These are phyloP conservation scores for Laothoe populi DNA, from an alignment of 2,888 invertebrate species.

Conservation along the genomic window DNA sequence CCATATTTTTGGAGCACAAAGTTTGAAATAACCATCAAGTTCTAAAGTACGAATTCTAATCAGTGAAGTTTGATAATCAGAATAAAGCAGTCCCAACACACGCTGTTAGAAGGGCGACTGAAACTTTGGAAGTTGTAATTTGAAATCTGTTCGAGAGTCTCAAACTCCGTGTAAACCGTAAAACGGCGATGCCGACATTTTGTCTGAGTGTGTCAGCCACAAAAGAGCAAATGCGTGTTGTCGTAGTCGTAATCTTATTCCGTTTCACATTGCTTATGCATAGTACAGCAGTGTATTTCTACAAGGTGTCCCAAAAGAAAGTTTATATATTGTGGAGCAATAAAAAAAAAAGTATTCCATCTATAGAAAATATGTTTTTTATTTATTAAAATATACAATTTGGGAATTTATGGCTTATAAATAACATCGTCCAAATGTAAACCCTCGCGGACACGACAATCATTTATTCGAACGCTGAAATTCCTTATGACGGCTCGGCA, in stretches of 20 bases:
- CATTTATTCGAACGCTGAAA: no score
- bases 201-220: background rate
- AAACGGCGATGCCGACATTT: constrained; percentile 23
- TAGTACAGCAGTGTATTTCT: no score
- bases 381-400: no score
- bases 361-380: no score
- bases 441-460: no score
- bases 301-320: no score
- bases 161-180: constrained; percentile 31
- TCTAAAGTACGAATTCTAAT: constrained; percentile 16
- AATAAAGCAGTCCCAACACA: constrained; percentile 23
- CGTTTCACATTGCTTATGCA: background rate
- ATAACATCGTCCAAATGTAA: no score
- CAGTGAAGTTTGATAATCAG: constrained; percentile 21
- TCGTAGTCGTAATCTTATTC: background rate
- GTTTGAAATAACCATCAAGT: constrained; percentile 20
- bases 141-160: constrained; percentile 17
- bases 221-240: background rate
- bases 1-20: background rate
- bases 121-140: constrained; percentile 27
- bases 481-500: no score
- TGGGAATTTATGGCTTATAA: no score
- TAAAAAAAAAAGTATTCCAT: no score
- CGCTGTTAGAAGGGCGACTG: constrained; percentile 14
- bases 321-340: no score